Evolutionary conservation across 2,797 vertebrate genomes (phyloP).

Genomic region (Columba guinea): DNA sequence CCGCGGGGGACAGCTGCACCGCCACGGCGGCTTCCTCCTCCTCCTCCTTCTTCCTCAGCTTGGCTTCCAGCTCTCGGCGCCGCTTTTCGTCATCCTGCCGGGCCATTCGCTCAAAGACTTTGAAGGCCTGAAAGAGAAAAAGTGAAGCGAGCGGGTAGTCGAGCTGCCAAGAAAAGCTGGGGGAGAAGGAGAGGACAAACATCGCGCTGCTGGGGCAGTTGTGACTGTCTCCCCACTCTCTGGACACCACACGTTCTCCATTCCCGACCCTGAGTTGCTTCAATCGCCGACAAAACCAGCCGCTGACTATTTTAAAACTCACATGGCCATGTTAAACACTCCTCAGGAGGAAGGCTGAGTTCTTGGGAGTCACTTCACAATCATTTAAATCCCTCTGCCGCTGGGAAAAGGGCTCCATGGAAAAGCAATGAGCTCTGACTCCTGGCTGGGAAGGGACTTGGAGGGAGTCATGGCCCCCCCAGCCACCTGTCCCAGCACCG

Average conservation of each 20-base stretch:
- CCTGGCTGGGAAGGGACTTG: neutral
- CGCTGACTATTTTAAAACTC: fast-evolving
- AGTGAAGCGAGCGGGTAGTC: fast-evolving
- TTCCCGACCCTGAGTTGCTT: fast-evolving
- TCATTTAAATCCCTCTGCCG: neutral
- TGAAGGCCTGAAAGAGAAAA: slow-evolving; percentile 81
- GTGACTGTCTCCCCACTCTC: neutral
- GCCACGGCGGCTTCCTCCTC: slow-evolving; percentile 50
- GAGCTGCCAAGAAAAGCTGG: fast-evolving
- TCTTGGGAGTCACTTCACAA: neutral
- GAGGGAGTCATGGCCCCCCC: fast-evolving
- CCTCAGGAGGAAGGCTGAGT: neutral
- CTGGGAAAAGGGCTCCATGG: neutral
- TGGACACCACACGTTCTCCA: fast-evolving
- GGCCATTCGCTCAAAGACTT: slow-evolving; percentile 86
- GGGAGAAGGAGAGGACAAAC: neutral
- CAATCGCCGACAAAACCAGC: neutral
- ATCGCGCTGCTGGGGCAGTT: fast-evolving
- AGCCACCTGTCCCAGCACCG: fast-evolving
- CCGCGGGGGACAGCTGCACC: slow-evolving; percentile 73
- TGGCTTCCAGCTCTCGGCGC: slow-evolving; percentile 75
- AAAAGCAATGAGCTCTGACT: neutral
- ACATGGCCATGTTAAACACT: fast-evolving
- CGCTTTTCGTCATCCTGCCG: slow-evolving; percentile 84
- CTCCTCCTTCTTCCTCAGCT: slow-evolving; percentile 73